Base-by-base conservation (phyloP, 2,113 vertebrate species). In the Dicerorhinus sumatrensis region DNA sequence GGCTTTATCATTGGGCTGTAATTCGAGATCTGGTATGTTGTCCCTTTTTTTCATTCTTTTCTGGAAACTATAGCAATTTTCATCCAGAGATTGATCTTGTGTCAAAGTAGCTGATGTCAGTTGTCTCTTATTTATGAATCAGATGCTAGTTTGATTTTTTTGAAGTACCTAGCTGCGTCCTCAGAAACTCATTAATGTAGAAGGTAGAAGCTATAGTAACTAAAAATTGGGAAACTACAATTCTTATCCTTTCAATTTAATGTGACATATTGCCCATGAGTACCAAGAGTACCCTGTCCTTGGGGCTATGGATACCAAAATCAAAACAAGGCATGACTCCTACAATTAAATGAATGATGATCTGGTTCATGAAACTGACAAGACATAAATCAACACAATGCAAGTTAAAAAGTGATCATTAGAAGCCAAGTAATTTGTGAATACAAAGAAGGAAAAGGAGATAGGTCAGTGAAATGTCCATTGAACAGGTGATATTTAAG, bases 21-120 rank as follows among this genome's bases (percentile, higher is more conserved):
- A 69, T 92, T 96, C 63, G 93, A 82, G 29, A 42, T 69, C 39
- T 62, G 33, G 36, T 33, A 33, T 5, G 1, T 31, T 36, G 8
- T 80, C 12, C 56, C 69, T 87, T 11, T 73, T 39, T 7, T 5
- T 62, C 31, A 31, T 16, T 69, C 13, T 63, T 81, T 91, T 67
- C 73, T 83, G 65, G 48, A 83, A 96, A 92, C 54, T 91, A 67
- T 29, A 31, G 9, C 18, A 73, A 25, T 65, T 90, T 97, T 86
- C 33, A 36, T 73, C 56, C 31, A 95, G 67, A 93, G 5, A 69
- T 12, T 86, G 21, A 93, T 23, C 21, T 36, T 51, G 27, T 33
- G 21, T 84, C 21, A 13, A 90, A 27, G 42, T 36, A 91, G 54
- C 51, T 86, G 21, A 23, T 69, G 12, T 63, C 36, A 75, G 29